These are phyloP conservation scores for Drosophila vallismaia DNA, from an alignment of 2,888 invertebrate species.

Conservation along the genomic window DNA sequence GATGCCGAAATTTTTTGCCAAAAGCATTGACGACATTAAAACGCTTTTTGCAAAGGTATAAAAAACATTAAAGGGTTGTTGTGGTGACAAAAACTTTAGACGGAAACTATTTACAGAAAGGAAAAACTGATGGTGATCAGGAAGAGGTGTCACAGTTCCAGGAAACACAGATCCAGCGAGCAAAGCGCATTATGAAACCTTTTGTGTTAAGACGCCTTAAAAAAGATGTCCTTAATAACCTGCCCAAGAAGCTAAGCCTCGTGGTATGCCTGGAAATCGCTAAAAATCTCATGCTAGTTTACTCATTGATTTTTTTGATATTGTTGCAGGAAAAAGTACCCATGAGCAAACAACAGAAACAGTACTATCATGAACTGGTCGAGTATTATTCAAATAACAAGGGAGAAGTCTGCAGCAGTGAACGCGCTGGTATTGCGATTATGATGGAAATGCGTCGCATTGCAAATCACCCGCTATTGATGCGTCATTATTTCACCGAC, in stretches of 20 bases:
- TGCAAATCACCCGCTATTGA: constrained; percentile 96
- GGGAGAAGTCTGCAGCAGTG: constrained; percentile 86
- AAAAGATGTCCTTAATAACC: constrained; percentile 91
- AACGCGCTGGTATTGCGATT: constrained; percentile 89
- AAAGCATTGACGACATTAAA: constrained; percentile 94
- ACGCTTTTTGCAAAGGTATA: constrained; percentile 93
- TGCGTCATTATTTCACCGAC: constrained; percentile 90
- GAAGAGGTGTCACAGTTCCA: constrained; percentile 92
- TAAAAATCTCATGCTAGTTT: too few species aligned
- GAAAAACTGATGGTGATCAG: constrained; percentile 85
- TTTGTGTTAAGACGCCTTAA: constrained; percentile 96
- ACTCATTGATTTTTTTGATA: too few species aligned
- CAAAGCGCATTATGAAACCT: constrained; percentile 97
- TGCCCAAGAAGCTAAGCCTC: constrained; percentile 92
- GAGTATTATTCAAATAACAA: constrained; percentile 87
- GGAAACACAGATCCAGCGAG: constrained; percentile 94
- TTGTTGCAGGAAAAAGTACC: constrained; percentile 84
- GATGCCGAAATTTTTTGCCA: constrained; percentile 97
- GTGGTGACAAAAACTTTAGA: background rate
- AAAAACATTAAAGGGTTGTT: constrained; percentile 58
- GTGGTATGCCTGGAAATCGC: constrained; percentile 84
- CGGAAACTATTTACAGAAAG: constrained; percentile 82
- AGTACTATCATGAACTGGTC: constrained; percentile 90
- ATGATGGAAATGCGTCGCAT: constrained; percentile 97
- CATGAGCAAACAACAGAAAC: constrained; percentile 90